Evolutionary conservation across 1,140 invertebrate species (phyloP).

Genomic region (Drosophila eugracilis): DNA sequence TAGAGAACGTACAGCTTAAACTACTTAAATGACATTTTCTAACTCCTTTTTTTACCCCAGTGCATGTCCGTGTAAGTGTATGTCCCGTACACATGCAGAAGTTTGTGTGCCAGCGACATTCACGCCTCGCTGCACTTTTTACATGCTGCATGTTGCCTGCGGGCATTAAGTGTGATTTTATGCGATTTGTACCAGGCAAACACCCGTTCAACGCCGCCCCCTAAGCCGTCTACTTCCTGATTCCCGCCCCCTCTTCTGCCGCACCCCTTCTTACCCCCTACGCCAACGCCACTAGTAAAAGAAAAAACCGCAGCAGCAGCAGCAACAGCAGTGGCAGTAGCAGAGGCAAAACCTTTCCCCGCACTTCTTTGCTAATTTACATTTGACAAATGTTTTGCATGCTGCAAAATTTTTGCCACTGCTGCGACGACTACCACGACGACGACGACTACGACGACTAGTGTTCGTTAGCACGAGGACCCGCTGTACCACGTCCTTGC

Average conservation of each 20-base stretch:
- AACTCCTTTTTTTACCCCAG: neutral
- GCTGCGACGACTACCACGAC: constrained; percentile 49
- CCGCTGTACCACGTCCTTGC: constrained; percentile 25
- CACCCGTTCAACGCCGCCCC: constrained; percentile 23
- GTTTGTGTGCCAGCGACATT: constrained; percentile 76
- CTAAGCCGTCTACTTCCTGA: constrained; percentile 8
- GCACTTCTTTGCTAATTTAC: constrained; percentile 73
- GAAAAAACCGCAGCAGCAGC: constrained; percentile 55
- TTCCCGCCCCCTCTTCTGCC: neutral
- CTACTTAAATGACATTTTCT: too few relatives aligned
- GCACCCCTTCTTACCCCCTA: neutral
- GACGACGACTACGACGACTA: too few relatives aligned
- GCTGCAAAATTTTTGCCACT: constrained; percentile 67
- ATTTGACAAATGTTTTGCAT: constrained; percentile 82
- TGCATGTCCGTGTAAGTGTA: constrained; percentile 16
- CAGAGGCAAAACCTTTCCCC: constrained; percentile 28
- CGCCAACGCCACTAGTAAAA: constrained; percentile 33
- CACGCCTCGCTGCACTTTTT: constrained; percentile 76
- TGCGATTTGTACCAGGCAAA: constrained; percentile 71
- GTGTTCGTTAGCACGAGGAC: constrained; percentile 64
- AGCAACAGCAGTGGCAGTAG: too few relatives aligned
- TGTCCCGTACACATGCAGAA: constrained; percentile 52
- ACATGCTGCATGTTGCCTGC: constrained; percentile 74
- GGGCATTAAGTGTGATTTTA: constrained; percentile 82
- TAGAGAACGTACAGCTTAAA: too few relatives aligned